Evolutionary conservation across 2,113 vertebrate species (phyloP).

Genomic region (Cyphomyrus discorhynchus): DNA sequence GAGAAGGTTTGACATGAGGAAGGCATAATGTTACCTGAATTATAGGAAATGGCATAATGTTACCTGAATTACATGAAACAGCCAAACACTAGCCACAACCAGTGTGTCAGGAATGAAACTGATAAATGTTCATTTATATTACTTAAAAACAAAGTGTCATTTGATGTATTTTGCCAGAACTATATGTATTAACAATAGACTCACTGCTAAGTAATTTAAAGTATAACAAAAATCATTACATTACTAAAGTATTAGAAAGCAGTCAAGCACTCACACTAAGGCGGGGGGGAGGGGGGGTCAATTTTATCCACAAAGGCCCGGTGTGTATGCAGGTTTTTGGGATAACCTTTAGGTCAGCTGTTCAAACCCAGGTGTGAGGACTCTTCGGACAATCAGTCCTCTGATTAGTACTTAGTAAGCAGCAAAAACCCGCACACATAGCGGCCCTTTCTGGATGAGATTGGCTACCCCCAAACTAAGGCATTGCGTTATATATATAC

Average conservation of each 20-base stretch:
- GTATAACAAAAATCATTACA: neutral
- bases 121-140: neutral
- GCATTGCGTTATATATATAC: neutral
- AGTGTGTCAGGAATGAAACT: neutral
- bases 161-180: neutral
- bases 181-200: neutral
- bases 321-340: too few relatives aligned
- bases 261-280: neutral
- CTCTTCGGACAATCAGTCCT: too few relatives aligned
- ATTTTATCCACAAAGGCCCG: too few relatives aligned
- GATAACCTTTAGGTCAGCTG: too few relatives aligned
- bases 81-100: neutral
- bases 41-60: too few relatives aligned
- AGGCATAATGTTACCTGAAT: neutral
- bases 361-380: too few relatives aligned
- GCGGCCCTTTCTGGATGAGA: too few relatives aligned
- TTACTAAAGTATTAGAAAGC: neutral
- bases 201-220: neutral
- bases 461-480: neutral
- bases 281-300: too few relatives aligned
- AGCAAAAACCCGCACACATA: too few relatives aligned
- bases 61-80: neutral
- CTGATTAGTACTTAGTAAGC: too few relatives aligned
- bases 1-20: neutral
- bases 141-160: neutral